Base-by-base conservation (phyloP, 2,113 vertebrate species). In the Dendrocopos noguchii region DNA sequence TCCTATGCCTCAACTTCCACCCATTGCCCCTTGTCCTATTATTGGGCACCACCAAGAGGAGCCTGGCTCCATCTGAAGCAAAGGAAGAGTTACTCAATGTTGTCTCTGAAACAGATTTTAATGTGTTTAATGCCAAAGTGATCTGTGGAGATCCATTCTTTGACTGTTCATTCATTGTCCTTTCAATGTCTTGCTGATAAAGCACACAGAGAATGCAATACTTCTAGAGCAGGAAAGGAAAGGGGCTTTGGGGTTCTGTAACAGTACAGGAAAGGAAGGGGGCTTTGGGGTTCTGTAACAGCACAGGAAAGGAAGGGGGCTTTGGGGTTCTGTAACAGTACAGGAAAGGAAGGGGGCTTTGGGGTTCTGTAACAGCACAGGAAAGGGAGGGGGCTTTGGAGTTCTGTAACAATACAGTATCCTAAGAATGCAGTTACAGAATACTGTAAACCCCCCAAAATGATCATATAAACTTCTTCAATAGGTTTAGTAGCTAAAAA, bases 401-500 rank as follows among this genome's bases (percentile, higher is more conserved):
- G 10, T 12, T 39, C 39, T 39, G 39, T 66, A 42, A 31, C 61
- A 55, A 50, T 21, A 36, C 4, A 1, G 3, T 65, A 20, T 55
- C 33, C 50, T 60, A 55, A 71, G 53, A 77, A 55, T 47, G 36
- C n/a, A 42, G 19, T 31, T 52, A 53, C 7, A 33, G 52, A 64
- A 95, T 67, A 90, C 64, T 85, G 60, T 53, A 66, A 56, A 6
- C 20, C 78, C 92, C 73, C 84, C 95, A 91, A 94, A 89, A 81
- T 24, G 3, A 89, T 84, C 42, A 55, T 47, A 87, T 80, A 95
- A 96, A 89, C 55, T 91, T 80, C 29, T 80, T 74, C 39, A 44
- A 79, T 80, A 74, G 76, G 24, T 94, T 63, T 93, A 64, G 88
- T 84, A 84, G 83, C 22, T 68, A 81, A 95, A 97, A 94, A 82